phyloP scores from a whole-genome alignment of 2,113 vertebrate species.

The Dicerorhinus sumatrensis region DNA sequence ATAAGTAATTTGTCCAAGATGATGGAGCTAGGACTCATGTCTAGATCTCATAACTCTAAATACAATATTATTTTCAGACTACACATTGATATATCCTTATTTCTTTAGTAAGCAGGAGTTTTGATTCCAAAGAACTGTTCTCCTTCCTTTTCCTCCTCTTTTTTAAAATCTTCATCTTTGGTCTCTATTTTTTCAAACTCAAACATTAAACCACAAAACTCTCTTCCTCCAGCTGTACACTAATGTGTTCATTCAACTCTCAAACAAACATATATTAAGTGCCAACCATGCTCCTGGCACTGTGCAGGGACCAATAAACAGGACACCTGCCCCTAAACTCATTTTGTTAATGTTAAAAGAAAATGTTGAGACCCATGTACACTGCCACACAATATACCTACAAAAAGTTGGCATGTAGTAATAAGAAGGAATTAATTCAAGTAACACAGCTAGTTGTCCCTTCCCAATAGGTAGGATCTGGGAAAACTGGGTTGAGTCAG shows the following conservation, averaged over 20 bases:
- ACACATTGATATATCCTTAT: background rate
- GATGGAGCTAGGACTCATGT: background rate
- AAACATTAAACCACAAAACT: constrained; percentile 19
- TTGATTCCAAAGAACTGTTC: constrained; percentile 5
- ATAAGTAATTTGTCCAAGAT: background rate
- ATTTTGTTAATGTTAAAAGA: background rate
- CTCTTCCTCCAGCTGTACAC: background rate
- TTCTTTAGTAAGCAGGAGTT: background rate
- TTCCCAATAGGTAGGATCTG: background rate
- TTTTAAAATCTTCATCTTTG: background rate
- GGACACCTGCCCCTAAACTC: background rate
- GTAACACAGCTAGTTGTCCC: background rate
- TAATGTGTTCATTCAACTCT: background rate
- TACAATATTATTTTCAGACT: background rate
- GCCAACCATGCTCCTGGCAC: background rate
- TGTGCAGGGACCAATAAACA: background rate
- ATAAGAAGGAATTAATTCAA: constrained; percentile 21
- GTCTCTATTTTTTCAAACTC: constrained; percentile 27
- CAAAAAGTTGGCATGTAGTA: background rate
- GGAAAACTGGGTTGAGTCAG: background rate
- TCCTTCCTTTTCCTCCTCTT: background rate
- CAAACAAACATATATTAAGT: background rate
- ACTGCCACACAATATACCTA: background rate
- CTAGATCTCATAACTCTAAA: constrained; percentile 37
- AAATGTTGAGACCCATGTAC: background rate